Percentiles rank a stretch among this genome's conserved stretches.
These are phyloP conservation scores for Sinopyrophorus schimmeli DNA, from an alignment of 2,888 invertebrate genomes.

Conservation along the genomic window DNA sequence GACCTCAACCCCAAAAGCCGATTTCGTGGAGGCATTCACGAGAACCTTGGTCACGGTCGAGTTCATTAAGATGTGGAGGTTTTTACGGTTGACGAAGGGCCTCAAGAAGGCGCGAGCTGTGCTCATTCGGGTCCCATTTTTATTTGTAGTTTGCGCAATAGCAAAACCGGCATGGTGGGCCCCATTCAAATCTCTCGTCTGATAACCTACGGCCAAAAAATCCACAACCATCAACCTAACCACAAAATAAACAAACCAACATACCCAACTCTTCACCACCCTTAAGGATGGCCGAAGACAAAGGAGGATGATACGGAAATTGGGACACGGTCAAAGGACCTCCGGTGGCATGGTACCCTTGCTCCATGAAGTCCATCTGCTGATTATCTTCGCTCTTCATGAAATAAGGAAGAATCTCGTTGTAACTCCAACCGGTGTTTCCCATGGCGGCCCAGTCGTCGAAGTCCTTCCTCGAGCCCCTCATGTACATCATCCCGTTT, in stretches of 20 bases:
- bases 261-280: slow-evolving; percentile 77
- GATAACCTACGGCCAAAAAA: slow-evolving; percentile 61
- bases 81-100: slow-evolving; percentile 73
- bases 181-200: slow-evolving; percentile 80
- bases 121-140: slow-evolving; percentile 83
- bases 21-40: slow-evolving; percentile 72
- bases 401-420: slow-evolving; percentile 89
- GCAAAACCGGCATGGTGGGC: slow-evolving; percentile 78
- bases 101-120: slow-evolving; percentile 81
- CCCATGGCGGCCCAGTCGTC: slow-evolving; percentile 86
- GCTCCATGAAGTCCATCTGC: slow-evolving; percentile 69
- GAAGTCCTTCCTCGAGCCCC: slow-evolving; percentile 85
- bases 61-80: slow-evolving; percentile 83
- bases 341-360: slow-evolving; percentile 75
- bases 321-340: slow-evolving; percentile 78
- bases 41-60: slow-evolving; percentile 78
- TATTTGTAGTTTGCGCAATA: slow-evolving; percentile 86
- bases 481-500: slow-evolving; percentile 96
- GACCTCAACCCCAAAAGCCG: slow-evolving; percentile 78
- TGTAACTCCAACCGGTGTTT: slow-evolving; percentile 86
- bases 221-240: no score
- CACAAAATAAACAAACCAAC: no score
- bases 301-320: slow-evolving; percentile 84
- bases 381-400: slow-evolving; percentile 84
- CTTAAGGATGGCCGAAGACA: slow-evolving; percentile 76